Base-by-base conservation (phyloP, 1,140 invertebrate species). In the Pseudomyrmex flavicornis region DNA sequence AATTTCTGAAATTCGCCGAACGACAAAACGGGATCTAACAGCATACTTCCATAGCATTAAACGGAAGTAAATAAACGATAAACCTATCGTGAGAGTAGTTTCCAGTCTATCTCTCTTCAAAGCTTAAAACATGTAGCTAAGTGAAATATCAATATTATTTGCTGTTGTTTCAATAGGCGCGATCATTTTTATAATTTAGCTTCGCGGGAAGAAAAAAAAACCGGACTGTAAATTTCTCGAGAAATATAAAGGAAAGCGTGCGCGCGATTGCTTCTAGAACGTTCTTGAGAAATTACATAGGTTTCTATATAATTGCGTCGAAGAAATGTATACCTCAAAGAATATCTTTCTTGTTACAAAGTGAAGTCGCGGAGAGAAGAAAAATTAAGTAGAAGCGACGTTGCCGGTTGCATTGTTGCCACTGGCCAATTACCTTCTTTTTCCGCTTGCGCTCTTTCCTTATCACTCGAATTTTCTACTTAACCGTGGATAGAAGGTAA, bases 401-500 rank as follows among this genome's bases (percentile, higher is more conserved):
- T 56, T 50, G 74, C 59, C 48, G 54, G 59, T 68, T 62, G 75
- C 58, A 84, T 86, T 88, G 82, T 86, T 66, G 54, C 62, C 74
- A 65, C 69, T 56, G 85, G 82, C 84, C 86, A 86, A 88, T 88
- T 88, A 88, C 85, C 83, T 86, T 75, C 73, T 68, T 72, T 56
- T 80, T 72, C 73, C 69, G 52, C 22, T 35, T 54, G 63, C 56
- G 56, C 74, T 80, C 82, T 73, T 68, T 83, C 80, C 58, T 58
- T 58, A 77, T 35, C 66, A 44, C 17, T 52, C 17, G 73, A 63
- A 83, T 83, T 70, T 74, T 83, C 80, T 35, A 69, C 65, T 20
- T 54, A 77, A 76, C 68, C 52, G 56, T 59, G 66, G 68, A 77
- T 77, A 62, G 26, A 80, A 17, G 58, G 22, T 54, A 44, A n/a